A percentile compares a stretch with the other conserved stretches of the same genome.
Conservation (phyloP, 64 coral and sea anemone species). For the Montipora foliosa region DNA sequence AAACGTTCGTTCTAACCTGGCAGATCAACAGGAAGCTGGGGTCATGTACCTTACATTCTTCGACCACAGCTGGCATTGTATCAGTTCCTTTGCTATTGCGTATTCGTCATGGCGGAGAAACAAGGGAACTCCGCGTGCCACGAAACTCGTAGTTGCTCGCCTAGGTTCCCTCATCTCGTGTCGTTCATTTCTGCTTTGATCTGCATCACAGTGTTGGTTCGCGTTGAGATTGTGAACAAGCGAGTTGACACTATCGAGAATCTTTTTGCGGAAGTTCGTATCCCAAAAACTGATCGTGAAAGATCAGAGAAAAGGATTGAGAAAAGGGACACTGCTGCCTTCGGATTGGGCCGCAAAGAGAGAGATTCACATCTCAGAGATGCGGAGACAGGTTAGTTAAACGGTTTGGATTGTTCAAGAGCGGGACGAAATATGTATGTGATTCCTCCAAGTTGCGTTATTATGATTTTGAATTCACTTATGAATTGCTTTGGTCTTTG, state of each 20-base stretch:
- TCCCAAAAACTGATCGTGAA: neutral
- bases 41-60: too few relatives aligned
- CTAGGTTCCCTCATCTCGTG: neutral
- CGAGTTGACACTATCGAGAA: neutral
- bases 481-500: too few relatives aligned
- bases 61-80: too few relatives aligned
- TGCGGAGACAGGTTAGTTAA: neutral
- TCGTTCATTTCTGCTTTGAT: slow-evolving; percentile 21
- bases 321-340: neutral
- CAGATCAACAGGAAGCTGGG: too few relatives aligned
- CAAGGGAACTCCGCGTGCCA: neutral
- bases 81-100: neutral
- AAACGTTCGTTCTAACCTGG: too few relatives aligned
- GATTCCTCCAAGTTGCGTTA: too few relatives aligned
- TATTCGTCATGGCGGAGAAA: neutral
- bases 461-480: too few relatives aligned
- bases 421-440: too few relatives aligned
- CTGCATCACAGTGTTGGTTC: slow-evolving; percentile 12
- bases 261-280: neutral
- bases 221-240: slow-evolving; percentile 29
- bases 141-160: neutral
- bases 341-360: neutral
- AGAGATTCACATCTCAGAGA: neutral
- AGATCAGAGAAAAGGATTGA: neutral
- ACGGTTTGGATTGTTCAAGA: too few relatives aligned